A percentile compares a stretch with the other conserved stretches of the same genome.
Conservation (phyloP, 2,888 invertebrate genomes). For the Mythimna impura region DNA sequence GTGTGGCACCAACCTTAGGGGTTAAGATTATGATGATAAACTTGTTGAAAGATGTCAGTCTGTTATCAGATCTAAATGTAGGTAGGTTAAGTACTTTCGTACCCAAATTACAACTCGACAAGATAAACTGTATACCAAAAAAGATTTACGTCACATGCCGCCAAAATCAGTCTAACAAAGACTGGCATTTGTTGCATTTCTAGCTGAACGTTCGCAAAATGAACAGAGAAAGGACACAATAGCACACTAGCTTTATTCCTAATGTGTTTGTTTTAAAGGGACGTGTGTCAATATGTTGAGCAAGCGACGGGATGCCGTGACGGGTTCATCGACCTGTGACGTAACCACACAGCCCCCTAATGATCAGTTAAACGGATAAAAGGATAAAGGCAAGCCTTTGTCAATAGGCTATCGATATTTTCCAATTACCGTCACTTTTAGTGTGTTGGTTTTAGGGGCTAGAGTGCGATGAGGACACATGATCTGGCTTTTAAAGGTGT, state of each 20-base stretch:
- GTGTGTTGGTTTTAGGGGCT: constrained; percentile 47
- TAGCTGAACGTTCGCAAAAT: constrained; percentile 21
- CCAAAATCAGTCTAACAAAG: constrained; percentile 21
- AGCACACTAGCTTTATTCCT: constrained; percentile 48
- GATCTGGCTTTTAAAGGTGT: constrained; percentile 47
- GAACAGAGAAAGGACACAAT: constrained; percentile 50
- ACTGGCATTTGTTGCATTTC: constrained; percentile 24
- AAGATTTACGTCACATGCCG: constrained; percentile 13
- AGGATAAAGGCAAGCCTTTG: constrained; percentile 66
- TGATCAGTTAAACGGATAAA: constrained; percentile 67
- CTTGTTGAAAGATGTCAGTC: no score
- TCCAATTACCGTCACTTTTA: constrained; percentile 65
- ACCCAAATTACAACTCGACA: constrained; percentile 1
- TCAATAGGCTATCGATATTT: constrained; percentile 70
- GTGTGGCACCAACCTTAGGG: no score
- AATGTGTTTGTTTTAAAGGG: constrained; percentile 71
- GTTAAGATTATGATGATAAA: no score
- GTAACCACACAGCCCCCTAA: constrained; percentile 53
- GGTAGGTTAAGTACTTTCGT: neutral
- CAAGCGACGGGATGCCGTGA: constrained; percentile 60
- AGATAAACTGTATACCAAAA: neutral
- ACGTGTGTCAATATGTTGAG: constrained; percentile 75
- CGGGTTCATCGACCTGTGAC: constrained; percentile 61
- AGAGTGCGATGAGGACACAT: constrained; percentile 39
- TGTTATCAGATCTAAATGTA: no score